Conservation (phyloP, 2,888 invertebrate genomes). For the Alloscopus bannaensis region DNA sequence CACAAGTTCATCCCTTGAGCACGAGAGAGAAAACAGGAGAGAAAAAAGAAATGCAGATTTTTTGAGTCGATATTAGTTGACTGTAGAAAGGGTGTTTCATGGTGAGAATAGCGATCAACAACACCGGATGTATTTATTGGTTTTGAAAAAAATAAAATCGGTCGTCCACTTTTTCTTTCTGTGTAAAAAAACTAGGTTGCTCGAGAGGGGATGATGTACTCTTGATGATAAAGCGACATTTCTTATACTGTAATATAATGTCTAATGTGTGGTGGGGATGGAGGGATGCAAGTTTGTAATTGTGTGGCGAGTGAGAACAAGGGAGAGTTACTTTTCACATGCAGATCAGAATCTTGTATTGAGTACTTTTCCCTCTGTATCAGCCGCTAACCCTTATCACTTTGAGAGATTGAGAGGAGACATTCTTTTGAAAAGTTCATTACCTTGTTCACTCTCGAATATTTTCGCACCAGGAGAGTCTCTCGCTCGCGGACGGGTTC, state of each 20-base stretch:
- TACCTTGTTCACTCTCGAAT: conserved; percentile 65
- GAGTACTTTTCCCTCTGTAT: too few species aligned
- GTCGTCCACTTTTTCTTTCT: conserved; percentile 47
- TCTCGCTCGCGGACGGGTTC: conserved; percentile 60
- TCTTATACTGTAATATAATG: too few species aligned
- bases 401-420: not conserved
- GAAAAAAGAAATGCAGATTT: not conserved
- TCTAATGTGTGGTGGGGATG: too few species aligned
- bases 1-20: not conserved
- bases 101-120: not conserved
- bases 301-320: conserved; percentile 24
- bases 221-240: too few species aligned
- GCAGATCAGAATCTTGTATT: not conserved
- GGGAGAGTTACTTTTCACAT: conserved; percentile 15
- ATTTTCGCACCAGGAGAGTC: conserved; percentile 63
- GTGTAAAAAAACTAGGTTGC: not conserved
- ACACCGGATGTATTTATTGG: conserved; percentile 14
- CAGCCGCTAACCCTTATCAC: too few species aligned
- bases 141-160: conserved; percentile 25
- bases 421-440: conserved; percentile 6
- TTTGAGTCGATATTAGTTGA: not conserved
- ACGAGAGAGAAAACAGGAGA: not conserved
- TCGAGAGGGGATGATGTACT: not conserved
- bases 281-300: too few species aligned
- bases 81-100: not conserved